Base-by-base conservation (phyloP, 23 tunicate genomes). In the Styela plicata region DNA sequence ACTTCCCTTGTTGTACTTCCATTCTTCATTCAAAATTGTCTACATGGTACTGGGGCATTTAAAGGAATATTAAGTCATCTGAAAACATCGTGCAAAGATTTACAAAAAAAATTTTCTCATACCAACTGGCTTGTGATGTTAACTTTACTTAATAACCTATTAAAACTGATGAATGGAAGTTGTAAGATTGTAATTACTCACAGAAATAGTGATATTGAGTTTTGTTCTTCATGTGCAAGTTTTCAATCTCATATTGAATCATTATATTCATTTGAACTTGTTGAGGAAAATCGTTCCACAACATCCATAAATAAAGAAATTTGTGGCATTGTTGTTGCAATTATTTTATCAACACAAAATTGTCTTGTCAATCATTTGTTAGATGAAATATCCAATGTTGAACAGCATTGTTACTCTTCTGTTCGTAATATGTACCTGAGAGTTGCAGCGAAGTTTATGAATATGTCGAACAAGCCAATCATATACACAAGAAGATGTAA, bases 1-100 rank as follows among this genome's bases (percentile, higher is more conserved):
- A 34, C 62, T 16, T 29, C 73, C 1, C 36, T 85, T 7, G 10
- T 37, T 3, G 1, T 53, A 1, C 32, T 85, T 29, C 86, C 96
- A 24, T 52, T 66, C 26, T 85, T 85, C 57, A 80, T 76, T 53
- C 31, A 24, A 0, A 53, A 76, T 24, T 36, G 1, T 13, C 31
- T 53, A 2, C 32, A 22, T 27, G 66, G 3, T 3, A 71, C 77
- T 36, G 31, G 63, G 18, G 37, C 52, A 16, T 21, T 44, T 23
- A 53, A 76, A 52, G 66, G 66, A 53, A 76, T 76, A 20, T 29
- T 76, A 23, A 36, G 33, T 52, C 81, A 76, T 2, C 67, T 76
- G 21, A 36, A 44, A 53, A 36, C 66, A 7, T 5, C 37, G 7
- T 10, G 36, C 2, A 76, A 76, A 1, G 31, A 53, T 20, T 7